Base-by-base conservation (phyloP, 2,113 vertebrate genomes). In the Amblyornis subalaris region DNA sequence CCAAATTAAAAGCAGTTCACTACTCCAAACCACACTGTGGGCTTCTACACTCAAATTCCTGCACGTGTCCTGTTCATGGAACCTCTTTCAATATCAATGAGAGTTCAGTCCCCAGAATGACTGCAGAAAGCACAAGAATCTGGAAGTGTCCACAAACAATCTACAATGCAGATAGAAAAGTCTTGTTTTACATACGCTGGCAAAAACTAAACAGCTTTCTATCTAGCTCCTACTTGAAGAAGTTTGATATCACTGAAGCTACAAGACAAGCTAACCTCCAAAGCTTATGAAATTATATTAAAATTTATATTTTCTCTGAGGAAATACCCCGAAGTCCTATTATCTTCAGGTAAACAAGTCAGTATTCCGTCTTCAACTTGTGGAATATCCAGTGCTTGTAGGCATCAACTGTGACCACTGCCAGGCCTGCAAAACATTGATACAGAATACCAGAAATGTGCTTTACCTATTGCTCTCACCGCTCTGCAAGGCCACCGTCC, bases 261-360 rank as follows among this genome's bases (percentile, higher is more conserved):
- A 96, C 94, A 82, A 96, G 95, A 96, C 96, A 96, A 95, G 95
- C 95, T 96, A 96, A 95, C 93, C 93, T 96, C 96, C 94, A 89
- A 96, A 95, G 93, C 94, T 96, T 96, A 96, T 91, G 95, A 96
- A 96, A 96, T 94, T 96, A 94, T 95, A 96, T 96, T 95, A 96
- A 96, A 96, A 96, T 96, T 96, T 96, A 94, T 96, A 96, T 95
- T 96, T 96, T 96, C 96, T 96, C 93, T 96, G 94, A 96, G 95
- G 96, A 96, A 96, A 96, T 96, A 95, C 87, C 95, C 95, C 91
- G 95, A 96, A 96, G 95, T 96, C 95, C 89, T 96, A 96, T 93
- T 96, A 87, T 96, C 96, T 96, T 96, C 96, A 96, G 96, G 96
- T 95, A 96, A 96, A 96, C 96, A 95, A 95, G 96, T 96, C 95